Percentiles rank a stretch among this genome's conserved stretches.
These are phyloP conservation scores for Drosophila ananassae DNA, from an alignment of 1,140 invertebrate genomes.

Conservation along the genomic window DNA sequence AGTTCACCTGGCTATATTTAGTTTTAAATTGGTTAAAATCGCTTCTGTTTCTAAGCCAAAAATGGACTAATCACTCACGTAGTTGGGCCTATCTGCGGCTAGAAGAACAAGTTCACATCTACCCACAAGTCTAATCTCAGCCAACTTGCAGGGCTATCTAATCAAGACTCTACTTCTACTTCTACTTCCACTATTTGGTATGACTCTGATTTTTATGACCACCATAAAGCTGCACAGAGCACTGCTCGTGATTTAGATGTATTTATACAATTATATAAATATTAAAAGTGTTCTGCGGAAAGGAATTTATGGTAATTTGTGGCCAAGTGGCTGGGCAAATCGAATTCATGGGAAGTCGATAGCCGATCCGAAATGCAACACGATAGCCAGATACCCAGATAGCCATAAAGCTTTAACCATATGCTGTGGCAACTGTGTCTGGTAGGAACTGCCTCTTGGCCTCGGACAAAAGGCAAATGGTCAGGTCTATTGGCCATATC, in stretches of 20 bases:
- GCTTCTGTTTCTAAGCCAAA: slow-evolving; percentile 15
- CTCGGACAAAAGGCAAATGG: slow-evolving; percentile 45
- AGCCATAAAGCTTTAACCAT: neutral
- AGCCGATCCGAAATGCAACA: slow-evolving; percentile 7
- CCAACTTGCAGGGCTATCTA: slow-evolving; percentile 19
- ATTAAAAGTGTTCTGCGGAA: slow-evolving; percentile 27
- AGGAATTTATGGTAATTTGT: slow-evolving; percentile 55
- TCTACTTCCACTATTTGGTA: slow-evolving; percentile 19
- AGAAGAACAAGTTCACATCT: slow-evolving; percentile 1
- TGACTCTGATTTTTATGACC: slow-evolving; percentile 48
- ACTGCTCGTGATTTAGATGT: slow-evolving; percentile 50
- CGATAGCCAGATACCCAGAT: neutral
- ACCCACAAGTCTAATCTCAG: slow-evolving; percentile 19
- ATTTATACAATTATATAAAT: slow-evolving; percentile 20
- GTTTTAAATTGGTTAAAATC: slow-evolving; percentile 5
- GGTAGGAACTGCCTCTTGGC: slow-evolving; percentile 14
- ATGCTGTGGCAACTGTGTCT: neutral
- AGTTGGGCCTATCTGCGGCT: slow-evolving; percentile 20
- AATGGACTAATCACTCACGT: slow-evolving; percentile 32
- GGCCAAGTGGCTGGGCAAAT: slow-evolving; percentile 28
- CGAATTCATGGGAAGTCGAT: slow-evolving; percentile 43
- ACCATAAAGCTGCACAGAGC: slow-evolving; percentile 28
- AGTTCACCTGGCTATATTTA: slow-evolving; percentile 27
- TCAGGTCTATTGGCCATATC: slow-evolving; percentile 40
- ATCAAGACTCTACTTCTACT: slow-evolving; percentile 15